phyloP scores from a whole-genome alignment of 2,888 invertebrate species.

The Yponomeuta cagnagella region DNA sequence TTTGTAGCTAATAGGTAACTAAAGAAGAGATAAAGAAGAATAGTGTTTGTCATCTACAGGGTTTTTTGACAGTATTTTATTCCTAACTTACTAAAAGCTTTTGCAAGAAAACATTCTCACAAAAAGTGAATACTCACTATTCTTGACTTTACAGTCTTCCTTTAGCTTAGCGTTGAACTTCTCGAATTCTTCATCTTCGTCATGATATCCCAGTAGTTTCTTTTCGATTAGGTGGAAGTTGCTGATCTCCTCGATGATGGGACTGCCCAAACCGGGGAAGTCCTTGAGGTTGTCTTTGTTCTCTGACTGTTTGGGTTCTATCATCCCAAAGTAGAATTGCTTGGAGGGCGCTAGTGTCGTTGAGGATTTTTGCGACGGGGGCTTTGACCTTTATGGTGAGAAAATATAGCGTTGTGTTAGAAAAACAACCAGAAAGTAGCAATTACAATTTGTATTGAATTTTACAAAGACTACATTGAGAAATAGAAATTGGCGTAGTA shows the following conservation, averaged over 20 bases:
- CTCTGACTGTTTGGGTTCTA: constrained; percentile 62
- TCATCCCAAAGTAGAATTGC: constrained; percentile 88
- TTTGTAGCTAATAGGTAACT: too few relatives aligned
- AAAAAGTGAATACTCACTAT: constrained; percentile 39
- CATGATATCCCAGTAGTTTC: constrained; percentile 59
- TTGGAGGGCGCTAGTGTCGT: constrained; percentile 46
- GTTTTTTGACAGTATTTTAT: too few relatives aligned
- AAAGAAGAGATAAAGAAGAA: too few relatives aligned
- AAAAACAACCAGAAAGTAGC: background rate
- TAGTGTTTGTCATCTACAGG: too few relatives aligned
- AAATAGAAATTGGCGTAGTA: too few relatives aligned
- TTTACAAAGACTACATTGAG: too few relatives aligned
- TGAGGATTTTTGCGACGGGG: constrained; percentile 26
- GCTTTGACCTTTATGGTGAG: background rate
- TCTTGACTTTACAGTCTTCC: constrained; percentile 54
- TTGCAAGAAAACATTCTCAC: background rate
- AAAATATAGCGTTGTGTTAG: background rate
- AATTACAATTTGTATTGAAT: background rate
- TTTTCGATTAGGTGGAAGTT: constrained; percentile 66
- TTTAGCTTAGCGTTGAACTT: constrained; percentile 59
- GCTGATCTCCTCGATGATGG: constrained; percentile 63
- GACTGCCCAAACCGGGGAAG: constrained; percentile 63
- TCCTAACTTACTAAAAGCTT: too few relatives aligned
- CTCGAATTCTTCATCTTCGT: constrained; percentile 59
- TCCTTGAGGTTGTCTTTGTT: constrained; percentile 54